phyloP scores from a whole-genome alignment of 2,113 vertebrate species.

The Acrocephalus kingi region DNA sequence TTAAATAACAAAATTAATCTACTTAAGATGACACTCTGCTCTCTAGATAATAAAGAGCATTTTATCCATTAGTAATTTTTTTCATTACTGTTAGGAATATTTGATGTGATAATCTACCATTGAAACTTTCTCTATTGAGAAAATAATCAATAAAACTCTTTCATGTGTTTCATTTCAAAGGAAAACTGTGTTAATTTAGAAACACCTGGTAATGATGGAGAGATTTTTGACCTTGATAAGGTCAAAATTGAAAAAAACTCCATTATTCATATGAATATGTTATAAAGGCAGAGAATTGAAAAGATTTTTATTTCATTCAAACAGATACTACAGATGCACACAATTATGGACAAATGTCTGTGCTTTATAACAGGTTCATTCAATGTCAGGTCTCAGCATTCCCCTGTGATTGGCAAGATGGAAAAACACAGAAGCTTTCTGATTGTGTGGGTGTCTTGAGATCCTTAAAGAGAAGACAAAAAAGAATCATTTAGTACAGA shows the following conservation, averaged over 20 bases:
- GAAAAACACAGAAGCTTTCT: neutral
- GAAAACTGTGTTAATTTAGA: neutral
- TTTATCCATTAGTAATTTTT: neutral
- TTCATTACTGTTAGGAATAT: neutral
- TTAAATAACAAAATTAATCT: neutral
- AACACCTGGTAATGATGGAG: neutral
- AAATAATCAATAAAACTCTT: neutral
- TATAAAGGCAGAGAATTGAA: neutral
- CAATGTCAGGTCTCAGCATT: neutral
- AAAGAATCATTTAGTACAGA: neutral
- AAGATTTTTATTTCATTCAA: neutral
- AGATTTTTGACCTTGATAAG: neutral
- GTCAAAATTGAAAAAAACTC: constrained; percentile 48
- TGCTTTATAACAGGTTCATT: neutral
- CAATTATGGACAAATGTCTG: neutral
- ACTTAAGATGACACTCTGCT: neutral
- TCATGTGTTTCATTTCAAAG: neutral
- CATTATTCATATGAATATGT: neutral
- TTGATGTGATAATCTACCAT: neutral
- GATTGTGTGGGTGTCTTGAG: neutral
- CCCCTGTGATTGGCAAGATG: neutral
- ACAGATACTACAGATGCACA: neutral
- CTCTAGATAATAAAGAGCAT: neutral
- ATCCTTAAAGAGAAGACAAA: neutral
- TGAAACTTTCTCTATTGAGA: neutral